phyloP scores from a whole-genome alignment of 1,140 invertebrate species.

The Trichogramma pretiosum region DNA sequence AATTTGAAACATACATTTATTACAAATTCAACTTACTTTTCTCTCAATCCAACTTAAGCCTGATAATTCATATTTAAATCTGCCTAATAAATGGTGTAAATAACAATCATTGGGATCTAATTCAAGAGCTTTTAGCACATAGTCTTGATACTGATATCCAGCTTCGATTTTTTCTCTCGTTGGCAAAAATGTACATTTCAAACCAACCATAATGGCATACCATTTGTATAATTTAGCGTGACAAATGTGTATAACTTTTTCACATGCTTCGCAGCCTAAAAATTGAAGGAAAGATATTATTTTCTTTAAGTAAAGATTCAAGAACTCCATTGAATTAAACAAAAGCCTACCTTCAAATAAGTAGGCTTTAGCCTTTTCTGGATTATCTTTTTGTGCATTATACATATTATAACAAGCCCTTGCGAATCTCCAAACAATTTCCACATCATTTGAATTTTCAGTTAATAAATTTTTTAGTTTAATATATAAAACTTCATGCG shows the following conservation, averaged over 20 bases:
- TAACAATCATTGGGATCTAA: conserved; percentile 58
- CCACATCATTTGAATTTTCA: conserved; percentile 40
- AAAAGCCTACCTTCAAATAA: conserved; percentile 47
- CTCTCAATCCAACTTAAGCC: conserved; percentile 61
- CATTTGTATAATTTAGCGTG: conserved; percentile 66
- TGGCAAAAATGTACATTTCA: conserved; percentile 50
- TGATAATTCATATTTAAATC: conserved; percentile 60
- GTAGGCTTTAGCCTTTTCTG: conserved; percentile 46
- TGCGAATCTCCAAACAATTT: conserved; percentile 60
- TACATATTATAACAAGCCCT: conserved; percentile 55
- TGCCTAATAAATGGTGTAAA: conserved; percentile 62
- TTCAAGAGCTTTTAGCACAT: conserved; percentile 60
- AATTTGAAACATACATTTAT: conserved; percentile 6
- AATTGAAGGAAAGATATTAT: conserved; percentile 15
- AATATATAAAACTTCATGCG: conserved; percentile 28
- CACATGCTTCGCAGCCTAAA: conserved; percentile 53
- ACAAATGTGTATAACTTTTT: conserved; percentile 48
- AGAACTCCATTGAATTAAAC: background rate
- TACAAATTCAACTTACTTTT: conserved; percentile 49
- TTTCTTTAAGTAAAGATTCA: background rate
- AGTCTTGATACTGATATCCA: conserved; percentile 61
- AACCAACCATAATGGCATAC: conserved; percentile 67
- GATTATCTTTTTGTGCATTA: conserved; percentile 40
- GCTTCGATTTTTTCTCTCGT: conserved; percentile 62
- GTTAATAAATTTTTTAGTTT: conserved; percentile 35